Conservation (phyloP, 1,140 invertebrate species). For the Batillaria attramentaria region DNA sequence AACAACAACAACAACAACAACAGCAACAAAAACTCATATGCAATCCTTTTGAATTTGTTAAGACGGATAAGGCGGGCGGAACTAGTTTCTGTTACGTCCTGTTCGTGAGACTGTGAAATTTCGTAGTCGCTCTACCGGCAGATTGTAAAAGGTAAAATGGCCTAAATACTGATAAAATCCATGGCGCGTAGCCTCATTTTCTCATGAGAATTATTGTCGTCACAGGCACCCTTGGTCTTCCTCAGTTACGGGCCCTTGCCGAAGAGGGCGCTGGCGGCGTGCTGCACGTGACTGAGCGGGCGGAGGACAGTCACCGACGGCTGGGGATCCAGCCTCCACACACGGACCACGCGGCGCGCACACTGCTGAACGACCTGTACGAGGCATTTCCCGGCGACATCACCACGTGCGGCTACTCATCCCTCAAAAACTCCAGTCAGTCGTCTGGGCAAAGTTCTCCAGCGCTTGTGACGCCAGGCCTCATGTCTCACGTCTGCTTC, state of each 20-base stretch:
- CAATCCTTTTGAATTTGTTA: too few species aligned
- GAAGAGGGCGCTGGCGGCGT: background rate
- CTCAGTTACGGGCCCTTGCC: background rate
- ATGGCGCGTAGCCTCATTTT: too few species aligned
- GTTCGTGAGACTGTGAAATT: too few species aligned
- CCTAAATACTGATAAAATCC: too few species aligned
- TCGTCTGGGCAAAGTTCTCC: background rate
- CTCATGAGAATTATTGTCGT: too few species aligned
- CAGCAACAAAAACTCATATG: too few species aligned
- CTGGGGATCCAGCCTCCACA: slow-evolving; percentile 18
- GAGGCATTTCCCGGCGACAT: slow-evolving; percentile 10
- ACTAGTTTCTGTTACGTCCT: too few species aligned
- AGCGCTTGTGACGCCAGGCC: background rate
- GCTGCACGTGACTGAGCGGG: slow-evolving; percentile 21
- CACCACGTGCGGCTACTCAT: background rate
- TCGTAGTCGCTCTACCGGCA: too few species aligned
- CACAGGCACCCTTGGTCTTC: background rate
- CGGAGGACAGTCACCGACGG: slow-evolving; percentile 13
- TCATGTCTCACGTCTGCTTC: slow-evolving; percentile 4
- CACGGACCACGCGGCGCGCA: background rate
- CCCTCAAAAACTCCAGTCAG: background rate
- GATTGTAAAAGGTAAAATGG: too few species aligned
- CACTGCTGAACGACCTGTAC: slow-evolving; percentile 18
- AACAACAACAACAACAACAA: too few species aligned
- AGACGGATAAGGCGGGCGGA: too few species aligned